These are phyloP conservation scores for Eilema griseolum DNA, from an alignment of 2,888 invertebrate genomes.

Conservation along the genomic window DNA sequence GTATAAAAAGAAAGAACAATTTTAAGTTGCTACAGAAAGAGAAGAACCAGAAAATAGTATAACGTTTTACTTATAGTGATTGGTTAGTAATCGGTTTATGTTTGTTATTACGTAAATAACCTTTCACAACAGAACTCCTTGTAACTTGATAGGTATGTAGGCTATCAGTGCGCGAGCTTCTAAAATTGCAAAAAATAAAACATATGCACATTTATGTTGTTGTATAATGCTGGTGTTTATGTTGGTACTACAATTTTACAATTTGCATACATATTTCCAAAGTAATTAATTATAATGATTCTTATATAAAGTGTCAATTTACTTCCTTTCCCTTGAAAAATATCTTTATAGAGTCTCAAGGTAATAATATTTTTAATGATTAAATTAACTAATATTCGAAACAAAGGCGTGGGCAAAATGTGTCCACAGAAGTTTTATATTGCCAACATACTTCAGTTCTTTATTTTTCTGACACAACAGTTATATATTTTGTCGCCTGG, in stretches of 20 bases:
- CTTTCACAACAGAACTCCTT: slow-evolving; percentile 6
- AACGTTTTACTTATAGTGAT: neutral
- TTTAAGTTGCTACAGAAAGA: no score
- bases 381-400: neutral
- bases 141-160: slow-evolving; percentile 2
- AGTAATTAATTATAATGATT: neutral
- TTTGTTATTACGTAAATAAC: slow-evolving; percentile 8
- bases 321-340: neutral
- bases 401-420: neutral
- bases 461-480: no score
- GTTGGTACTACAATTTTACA: slow-evolving; percentile 5
- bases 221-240: slow-evolving; percentile 10
- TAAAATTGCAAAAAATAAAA: slow-evolving; percentile 14
- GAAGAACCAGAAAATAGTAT: neutral
- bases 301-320: neutral
- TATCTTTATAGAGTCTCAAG: neutral
- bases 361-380: neutral
- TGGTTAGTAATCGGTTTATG: neutral
- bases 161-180: neutral
- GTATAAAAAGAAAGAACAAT: no score
- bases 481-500: no score
- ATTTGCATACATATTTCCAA: neutral
- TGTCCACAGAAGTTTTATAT: no score
- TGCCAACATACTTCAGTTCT: no score
- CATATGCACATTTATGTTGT: slow-evolving; percentile 12